These are phyloP conservation scores for Melinaea marsaeus DNA, from an alignment of 2,888 invertebrate genomes.

Conservation along the genomic window DNA sequence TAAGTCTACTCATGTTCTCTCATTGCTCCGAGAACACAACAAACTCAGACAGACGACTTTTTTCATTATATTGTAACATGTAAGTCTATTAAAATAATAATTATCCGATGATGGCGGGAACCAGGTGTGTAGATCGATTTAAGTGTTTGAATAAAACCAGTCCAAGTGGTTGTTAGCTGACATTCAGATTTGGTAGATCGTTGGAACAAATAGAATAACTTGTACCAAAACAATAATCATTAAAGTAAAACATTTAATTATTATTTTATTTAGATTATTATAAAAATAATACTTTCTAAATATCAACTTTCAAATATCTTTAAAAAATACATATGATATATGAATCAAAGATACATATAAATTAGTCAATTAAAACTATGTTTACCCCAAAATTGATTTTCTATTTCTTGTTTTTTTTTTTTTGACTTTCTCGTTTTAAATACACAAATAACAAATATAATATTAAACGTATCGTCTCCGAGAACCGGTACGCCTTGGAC, in stretches of 20 bases:
- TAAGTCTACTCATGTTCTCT: too few relatives aligned
- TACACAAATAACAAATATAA: not conserved
- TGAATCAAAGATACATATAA: not conserved
- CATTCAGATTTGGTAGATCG: too few relatives aligned
- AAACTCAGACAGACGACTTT: too few relatives aligned
- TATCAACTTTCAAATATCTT: not conserved
- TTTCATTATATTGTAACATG: too few relatives aligned
- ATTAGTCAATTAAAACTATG: not conserved
- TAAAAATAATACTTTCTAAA: constrained; percentile 1
- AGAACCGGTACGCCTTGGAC: constrained; percentile 1
- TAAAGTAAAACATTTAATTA: not conserved
- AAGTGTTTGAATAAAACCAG: too few relatives aligned
- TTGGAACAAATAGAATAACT: too few relatives aligned
- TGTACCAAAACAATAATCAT: too few relatives aligned
- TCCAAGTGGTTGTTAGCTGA: too few relatives aligned
- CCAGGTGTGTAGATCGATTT: too few relatives aligned
- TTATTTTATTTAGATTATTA: not conserved
- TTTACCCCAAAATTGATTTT: not conserved
- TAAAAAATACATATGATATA: not conserved
- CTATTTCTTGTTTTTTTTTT: not conserved
- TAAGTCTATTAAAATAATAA: too few relatives aligned
- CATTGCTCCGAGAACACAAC: too few relatives aligned
- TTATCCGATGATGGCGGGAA: too few relatives aligned
- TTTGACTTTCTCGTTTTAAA: not conserved
- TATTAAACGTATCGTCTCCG: not conserved